Evolutionary conservation across 2,797 vertebrate genomes (phyloP), one percentile per base, ranked within the genome.

Genomic region (Tarsius wallacei): DNA sequence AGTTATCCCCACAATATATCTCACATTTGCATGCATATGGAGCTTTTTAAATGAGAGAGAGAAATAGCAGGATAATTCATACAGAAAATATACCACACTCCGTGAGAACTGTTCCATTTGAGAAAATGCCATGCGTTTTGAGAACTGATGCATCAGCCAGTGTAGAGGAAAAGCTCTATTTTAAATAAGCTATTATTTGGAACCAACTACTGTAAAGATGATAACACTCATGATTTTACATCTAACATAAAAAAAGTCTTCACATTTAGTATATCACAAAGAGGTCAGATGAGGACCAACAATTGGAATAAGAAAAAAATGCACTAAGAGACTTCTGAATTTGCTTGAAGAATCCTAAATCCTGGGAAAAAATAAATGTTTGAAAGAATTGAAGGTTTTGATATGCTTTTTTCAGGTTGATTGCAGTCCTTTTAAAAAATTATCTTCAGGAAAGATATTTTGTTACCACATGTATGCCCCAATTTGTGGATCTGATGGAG

Each of bases 401-500:
- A 82, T 49, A 33, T 78, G 51, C 42, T 64, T 33, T 73, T 94
- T 96, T 68, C 84, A 97, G 93, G 8, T 68, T 80, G 51, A 93
- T 5, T 96, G 93, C 17, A 80, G 55, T 68, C 8, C 5, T 21
- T 95, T 63, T 87, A n/a, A 84, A 93, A 97, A 55, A n/a, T n/a
- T 76, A 83, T 26, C 84, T 74, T 53, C 24, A 85, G 36, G 64
- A 74, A 0, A 24, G 22, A 57, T 28, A 73, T 0, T 7, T 33
- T 97, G 87, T 78, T 13, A 28, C 74, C 0, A 5, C 0, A 16
- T 88, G 12, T 91, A 93, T 85, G 2, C 0, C 1, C 96, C 95
- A 80, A 76, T 94, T 76, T 97, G 93, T 91, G 94, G 63, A 64
- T 97, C 96, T 22, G 64, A 97, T 74, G 88, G 86, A 5, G 47